A percentile compares a stretch with the other conserved stretches of the same genome.
Evolutionary conservation across 1,140 invertebrate genomes (phyloP).

Genomic region (Parasteatoda tepidariorum): DNA sequence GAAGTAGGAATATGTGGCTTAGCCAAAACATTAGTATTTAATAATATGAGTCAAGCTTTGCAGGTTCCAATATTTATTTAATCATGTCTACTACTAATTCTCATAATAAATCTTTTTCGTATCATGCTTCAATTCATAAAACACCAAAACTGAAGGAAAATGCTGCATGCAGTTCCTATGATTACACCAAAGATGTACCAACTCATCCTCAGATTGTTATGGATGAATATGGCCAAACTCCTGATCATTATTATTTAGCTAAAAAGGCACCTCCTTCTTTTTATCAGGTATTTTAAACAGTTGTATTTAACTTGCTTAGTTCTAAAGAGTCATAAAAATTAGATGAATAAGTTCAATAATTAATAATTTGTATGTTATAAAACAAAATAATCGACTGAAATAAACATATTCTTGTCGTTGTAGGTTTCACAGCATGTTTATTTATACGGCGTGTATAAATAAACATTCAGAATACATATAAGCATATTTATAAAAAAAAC

Average conservation of each 20-base stretch:
- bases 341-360: background rate
- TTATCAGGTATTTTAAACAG: constrained; percentile 36
- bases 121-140: constrained; percentile 10
- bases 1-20: too few relatives aligned
- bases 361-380: background rate
- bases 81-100: too few relatives aligned
- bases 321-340: background rate
- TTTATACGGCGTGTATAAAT: too few relatives aligned
- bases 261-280: constrained; percentile 31
- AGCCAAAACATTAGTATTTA: too few relatives aligned
- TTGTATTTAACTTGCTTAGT: background rate
- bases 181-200: constrained; percentile 3
- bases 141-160: constrained; percentile 39
- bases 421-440: too few relatives aligned
- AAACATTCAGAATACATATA: too few relatives aligned
- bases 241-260: constrained; percentile 63
- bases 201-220: constrained; percentile 48
- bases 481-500: too few relatives aligned
- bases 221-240: constrained; percentile 63
- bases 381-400: too few relatives aligned
- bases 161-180: background rate
- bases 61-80: too few relatives aligned
- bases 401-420: too few relatives aligned
- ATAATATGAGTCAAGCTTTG: too few relatives aligned
- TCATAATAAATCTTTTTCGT: too few relatives aligned